phyloP scores from a whole-genome alignment of 2,113 vertebrate species.

The Atlantisia rogersi region DNA sequence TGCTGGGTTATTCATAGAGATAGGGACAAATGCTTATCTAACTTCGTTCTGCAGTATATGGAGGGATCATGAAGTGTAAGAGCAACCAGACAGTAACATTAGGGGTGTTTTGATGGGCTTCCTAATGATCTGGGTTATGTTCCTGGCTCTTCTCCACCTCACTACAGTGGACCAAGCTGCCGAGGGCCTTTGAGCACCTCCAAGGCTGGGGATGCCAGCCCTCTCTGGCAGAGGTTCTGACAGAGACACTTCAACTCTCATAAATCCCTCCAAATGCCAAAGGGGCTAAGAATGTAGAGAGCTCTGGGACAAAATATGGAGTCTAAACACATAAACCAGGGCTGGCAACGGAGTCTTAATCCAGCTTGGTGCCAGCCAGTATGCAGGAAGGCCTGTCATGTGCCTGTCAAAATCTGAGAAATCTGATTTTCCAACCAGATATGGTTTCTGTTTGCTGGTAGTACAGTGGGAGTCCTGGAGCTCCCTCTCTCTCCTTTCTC shows the following conservation, averaged over 20 bases:
- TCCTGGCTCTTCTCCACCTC: not conserved
- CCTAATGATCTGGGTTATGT: fast-evolving
- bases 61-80: not conserved
- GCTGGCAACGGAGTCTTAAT: fast-evolving
- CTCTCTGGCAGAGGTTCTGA: not conserved
- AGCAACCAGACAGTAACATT: not conserved
- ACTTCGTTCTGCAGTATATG: not conserved
- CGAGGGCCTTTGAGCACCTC: not conserved
- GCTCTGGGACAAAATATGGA: not conserved
- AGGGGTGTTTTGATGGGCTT: not conserved
- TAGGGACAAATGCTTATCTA: not conserved
- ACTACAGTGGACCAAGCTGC: not conserved
- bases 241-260: not conserved
- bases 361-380: not conserved
- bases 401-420: not conserved
- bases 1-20: not conserved
- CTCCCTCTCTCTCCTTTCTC: not conserved
- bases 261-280: not conserved
- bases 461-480: not conserved
- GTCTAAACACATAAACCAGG: not conserved
- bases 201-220: not conserved
- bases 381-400: not conserved
- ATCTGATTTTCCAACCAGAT: not conserved
- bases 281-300: not conserved
- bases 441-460: not conserved